Evolutionary conservation across 2,888 invertebrate species (phyloP), one percentile per base, ranked within the genome.

Genomic region (Limnephilus auricula): DNA sequence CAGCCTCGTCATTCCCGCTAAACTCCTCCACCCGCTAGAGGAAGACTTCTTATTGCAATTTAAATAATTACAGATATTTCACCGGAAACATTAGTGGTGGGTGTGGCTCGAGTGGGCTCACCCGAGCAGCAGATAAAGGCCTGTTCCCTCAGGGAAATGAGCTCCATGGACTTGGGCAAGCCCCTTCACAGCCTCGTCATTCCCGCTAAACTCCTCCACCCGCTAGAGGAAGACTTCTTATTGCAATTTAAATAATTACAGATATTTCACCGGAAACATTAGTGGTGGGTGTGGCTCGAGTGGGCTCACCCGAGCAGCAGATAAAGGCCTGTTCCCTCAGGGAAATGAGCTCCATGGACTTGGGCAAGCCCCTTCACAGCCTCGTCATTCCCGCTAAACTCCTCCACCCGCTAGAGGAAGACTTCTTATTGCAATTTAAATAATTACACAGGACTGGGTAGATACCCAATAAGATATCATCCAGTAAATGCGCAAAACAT

Each of bases 161-260:
- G 96, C 89, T 94, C 95, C 32, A 95, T 95, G 84, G 97, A 98
- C 94, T 95, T 99, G 93, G 99, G 99, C 6, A 96, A 96, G 79
- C 99, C 99, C 1, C 96, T 99, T 83, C 99, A 99, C 95, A 99
- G 99, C 83, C 96, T 99, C 83, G 97, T 99, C 90, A 97, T 99
- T 94, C 97, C 98, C 92, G 98, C 98, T 80, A 96, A 97, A 93
- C 95, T 95, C 92, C 95, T 99, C 94, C 99, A 99, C 96, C 99
- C 99, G 15, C 95, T 99, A 78, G 99, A 99, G 96, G 94, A 96
- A 90, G 99, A 99, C 94, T 99, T 98, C 96, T 95, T 99, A 91
- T 95, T 96, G 93, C 97, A 97, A 94, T 98, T 97, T 94, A 96
- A n/a, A n/a, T 31, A 34, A 78, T 90, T 86, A 90, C 79, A 91